phyloP scores from a whole-genome alignment of 1,140 invertebrate genomes.

The Cataglyphis hispanica region DNA sequence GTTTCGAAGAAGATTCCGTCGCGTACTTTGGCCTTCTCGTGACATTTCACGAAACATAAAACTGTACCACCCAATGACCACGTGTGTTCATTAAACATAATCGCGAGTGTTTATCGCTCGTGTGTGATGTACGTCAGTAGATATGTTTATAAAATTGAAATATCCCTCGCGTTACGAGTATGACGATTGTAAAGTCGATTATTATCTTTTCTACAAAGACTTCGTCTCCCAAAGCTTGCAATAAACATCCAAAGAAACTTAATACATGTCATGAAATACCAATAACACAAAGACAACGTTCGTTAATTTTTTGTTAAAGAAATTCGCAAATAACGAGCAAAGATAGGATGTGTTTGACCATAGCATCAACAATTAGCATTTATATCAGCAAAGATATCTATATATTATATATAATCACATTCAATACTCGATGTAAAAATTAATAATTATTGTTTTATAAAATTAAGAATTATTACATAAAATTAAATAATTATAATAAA shows the following conservation, averaged over 20 bases:
- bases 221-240: neutral
- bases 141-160: constrained; percentile 37
- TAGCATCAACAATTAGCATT: neutral
- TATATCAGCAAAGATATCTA: neutral
- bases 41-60: constrained; percentile 55
- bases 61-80: constrained; percentile 5
- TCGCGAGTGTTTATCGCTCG: constrained; percentile 32
- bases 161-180: neutral
- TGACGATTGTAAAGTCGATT: constrained; percentile 21
- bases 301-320: constrained; percentile 54
- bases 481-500: neutral
- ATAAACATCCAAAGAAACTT: constrained; percentile 36
- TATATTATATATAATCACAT: neutral
- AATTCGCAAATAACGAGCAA: constrained; percentile 19
- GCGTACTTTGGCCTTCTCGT: constrained; percentile 45
- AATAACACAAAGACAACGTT: constrained; percentile 31
- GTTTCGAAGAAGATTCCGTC: constrained; percentile 28
- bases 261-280: neutral
- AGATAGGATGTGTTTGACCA: neutral
- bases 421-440: neutral
- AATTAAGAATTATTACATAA: neutral
- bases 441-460: neutral
- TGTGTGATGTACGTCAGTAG: neutral
- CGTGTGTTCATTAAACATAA: constrained; percentile 34
- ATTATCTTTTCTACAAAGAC: constrained; percentile 12